phyloP scores from a whole-genome alignment of 92 coral and sea anemone species.

The Parazoanthus darwini region DNA sequence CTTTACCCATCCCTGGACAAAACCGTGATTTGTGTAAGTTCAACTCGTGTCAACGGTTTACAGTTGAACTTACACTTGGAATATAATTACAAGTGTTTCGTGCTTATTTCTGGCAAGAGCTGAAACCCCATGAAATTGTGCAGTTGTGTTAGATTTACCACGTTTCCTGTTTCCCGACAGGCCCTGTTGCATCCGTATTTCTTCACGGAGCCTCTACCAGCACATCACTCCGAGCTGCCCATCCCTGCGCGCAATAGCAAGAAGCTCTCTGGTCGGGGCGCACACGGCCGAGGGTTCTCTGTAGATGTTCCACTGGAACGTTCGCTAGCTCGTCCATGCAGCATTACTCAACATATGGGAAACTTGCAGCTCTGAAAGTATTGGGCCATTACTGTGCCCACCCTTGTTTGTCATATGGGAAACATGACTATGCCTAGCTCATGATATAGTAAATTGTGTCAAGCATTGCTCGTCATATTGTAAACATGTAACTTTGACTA shows the following conservation, averaged over 20 bases:
- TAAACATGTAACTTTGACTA: neutral
- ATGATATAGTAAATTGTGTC: no score
- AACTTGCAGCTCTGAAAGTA: constrained; percentile 31
- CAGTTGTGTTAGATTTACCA: no score
- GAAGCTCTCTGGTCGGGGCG: constrained; percentile 79
- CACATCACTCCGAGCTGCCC: constrained; percentile 98
- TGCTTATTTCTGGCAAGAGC: neutral
- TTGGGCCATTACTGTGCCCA: neutral
- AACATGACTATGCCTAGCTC: neutral
- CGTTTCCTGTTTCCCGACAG: constrained; percentile 43
- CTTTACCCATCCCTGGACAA: neutral
- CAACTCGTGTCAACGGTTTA: no score
- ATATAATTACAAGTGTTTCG: no score
- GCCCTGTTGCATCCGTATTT: constrained; percentile 97
- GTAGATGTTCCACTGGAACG: constrained; percentile 87
- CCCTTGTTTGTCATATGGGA: neutral
- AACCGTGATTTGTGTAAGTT: neutral
- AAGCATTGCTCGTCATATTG: neutral
- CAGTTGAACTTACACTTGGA: no score
- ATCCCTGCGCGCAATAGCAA: constrained; percentile 93
- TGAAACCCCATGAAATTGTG: neutral
- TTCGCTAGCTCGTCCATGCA: constrained; percentile 83
- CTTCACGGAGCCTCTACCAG: constrained; percentile 97
- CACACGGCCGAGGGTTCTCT: constrained; percentile 74
- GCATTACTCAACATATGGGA: constrained; percentile 65